These are phyloP conservation scores for Streptopelia turtur DNA, from an alignment of 2,797 vertebrate genomes.

Conservation along the genomic window DNA sequence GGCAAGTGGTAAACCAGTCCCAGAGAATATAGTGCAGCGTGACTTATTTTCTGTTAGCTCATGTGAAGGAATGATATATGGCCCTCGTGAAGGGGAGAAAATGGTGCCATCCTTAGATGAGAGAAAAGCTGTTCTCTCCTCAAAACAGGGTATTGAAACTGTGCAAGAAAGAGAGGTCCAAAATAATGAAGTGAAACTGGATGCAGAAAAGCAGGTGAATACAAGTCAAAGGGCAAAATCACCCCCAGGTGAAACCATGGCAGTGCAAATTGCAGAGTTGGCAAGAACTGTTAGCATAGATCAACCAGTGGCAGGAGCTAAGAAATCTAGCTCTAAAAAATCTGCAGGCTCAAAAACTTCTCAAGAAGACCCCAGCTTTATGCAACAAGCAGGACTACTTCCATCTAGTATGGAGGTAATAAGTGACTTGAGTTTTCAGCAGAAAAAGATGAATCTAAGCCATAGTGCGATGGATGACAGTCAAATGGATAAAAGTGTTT, in stretches of 20 bases:
- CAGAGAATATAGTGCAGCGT: slow-evolving; percentile 55
- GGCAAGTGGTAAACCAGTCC: slow-evolving; percentile 57
- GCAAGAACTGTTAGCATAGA: slow-evolving; percentile 10
- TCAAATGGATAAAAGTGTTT: slow-evolving; percentile 36
- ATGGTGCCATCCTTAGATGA: slow-evolving; percentile 59
- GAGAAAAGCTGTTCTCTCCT: slow-evolving; percentile 14
- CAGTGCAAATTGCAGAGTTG: slow-evolving; percentile 41
- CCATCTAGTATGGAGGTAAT: slow-evolving; percentile 49
- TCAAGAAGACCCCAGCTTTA: slow-evolving; percentile 43
- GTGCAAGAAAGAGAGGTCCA: slow-evolving; percentile 44
- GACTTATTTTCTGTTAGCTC: slow-evolving; percentile 64
- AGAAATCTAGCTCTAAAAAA: slow-evolving; percentile 52
- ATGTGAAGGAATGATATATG: slow-evolving; percentile 59
- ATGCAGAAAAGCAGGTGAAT: slow-evolving; percentile 25
- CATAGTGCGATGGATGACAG: not conserved
- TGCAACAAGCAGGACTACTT: slow-evolving; percentile 44
- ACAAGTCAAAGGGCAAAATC: not conserved
- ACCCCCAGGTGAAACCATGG: slow-evolving; percentile 1
- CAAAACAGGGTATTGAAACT: slow-evolving; percentile 34
- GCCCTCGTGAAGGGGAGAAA: slow-evolving; percentile 49
- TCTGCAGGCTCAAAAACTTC: slow-evolving; percentile 12
- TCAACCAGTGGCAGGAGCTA: slow-evolving; percentile 1
- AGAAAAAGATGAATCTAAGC: slow-evolving; percentile 53
- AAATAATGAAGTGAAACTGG: slow-evolving; percentile 10
- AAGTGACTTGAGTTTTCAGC: slow-evolving; percentile 46